Evolutionary conservation across 2,888 invertebrate species (phyloP).

Genomic region (Cephus spinipes): DNA sequence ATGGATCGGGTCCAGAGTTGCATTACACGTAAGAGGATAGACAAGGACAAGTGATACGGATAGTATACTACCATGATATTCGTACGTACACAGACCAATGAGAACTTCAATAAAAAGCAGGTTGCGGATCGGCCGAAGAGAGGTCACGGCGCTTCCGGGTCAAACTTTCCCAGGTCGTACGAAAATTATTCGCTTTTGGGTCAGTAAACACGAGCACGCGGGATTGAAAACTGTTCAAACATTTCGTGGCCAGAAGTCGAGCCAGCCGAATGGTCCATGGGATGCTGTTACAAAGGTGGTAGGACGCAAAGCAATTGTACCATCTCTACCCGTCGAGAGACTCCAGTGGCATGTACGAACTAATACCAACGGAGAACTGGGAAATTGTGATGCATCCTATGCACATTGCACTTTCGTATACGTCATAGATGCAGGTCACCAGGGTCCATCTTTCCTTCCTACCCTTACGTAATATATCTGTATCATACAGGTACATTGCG

Average conservation of each 20-base stretch:
- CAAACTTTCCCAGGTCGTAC: slow-evolving; percentile 12
- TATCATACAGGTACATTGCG: not conserved
- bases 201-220: slow-evolving; percentile 24
- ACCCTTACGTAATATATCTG: not conserved
- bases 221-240: slow-evolving; percentile 12
- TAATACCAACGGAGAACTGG: not conserved
- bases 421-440: not conserved
- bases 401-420: not conserved
- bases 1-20: not conserved
- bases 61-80: not conserved
- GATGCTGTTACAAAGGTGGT: not conserved
- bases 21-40: not conserved
- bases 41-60: not conserved
- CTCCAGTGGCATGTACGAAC: not conserved
- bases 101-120: not conserved
- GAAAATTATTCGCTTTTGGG: slow-evolving; percentile 38
- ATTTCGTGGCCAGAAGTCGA: not conserved
- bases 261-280: not conserved
- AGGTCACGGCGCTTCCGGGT: not conserved
- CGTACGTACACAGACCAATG: no score
- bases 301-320: not conserved
- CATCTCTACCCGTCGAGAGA: not conserved
- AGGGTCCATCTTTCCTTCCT: not conserved
- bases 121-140: not conserved
- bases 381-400: not conserved